Evolutionary conservation across 2,888 invertebrate species (phyloP).

Genomic region (Tiliacea aurago): DNA sequence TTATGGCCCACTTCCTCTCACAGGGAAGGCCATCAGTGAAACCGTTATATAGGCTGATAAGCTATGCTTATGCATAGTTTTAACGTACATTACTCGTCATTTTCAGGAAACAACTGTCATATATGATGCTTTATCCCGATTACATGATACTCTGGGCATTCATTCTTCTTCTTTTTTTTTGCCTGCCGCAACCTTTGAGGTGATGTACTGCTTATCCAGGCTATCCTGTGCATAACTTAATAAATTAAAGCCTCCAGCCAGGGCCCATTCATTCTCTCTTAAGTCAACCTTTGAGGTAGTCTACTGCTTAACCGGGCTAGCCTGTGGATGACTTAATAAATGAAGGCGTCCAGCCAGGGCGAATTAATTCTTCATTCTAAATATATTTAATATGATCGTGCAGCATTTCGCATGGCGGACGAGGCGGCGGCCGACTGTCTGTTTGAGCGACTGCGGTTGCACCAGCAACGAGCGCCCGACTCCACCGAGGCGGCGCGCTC

Average conservation of each 20-base stretch:
- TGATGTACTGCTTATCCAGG: not conserved
- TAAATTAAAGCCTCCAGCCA: not conserved
- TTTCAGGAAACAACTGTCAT: not conserved
- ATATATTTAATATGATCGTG: not conserved
- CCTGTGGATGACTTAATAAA: not conserved
- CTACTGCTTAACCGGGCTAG: not conserved
- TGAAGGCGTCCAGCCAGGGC: not conserved
- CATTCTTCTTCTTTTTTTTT: not conserved
- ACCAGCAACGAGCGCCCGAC: constrained; percentile 86
- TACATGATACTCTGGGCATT: not conserved
- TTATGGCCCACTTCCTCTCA: no score
- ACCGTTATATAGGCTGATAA: no score
- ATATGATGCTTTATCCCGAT: not conserved
- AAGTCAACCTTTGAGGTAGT: not conserved
- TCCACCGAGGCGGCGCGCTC: constrained; percentile 84
- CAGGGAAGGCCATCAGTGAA: no score
- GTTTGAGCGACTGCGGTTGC: constrained; percentile 86
- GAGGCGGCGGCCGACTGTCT: constrained; percentile 84
- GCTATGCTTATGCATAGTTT: no score
- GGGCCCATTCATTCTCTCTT: no score
- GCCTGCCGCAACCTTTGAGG: no score
- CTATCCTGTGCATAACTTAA: not conserved
- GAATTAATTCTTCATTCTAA: not conserved
- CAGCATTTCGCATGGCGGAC: constrained; percentile 88
- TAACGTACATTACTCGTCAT: not conserved